Percentiles rank a stretch among this genome's conserved stretches.
phyloP scores from a whole-genome alignment of 2,113 vertebrate species.

The Cochlearius cochlearius region DNA sequence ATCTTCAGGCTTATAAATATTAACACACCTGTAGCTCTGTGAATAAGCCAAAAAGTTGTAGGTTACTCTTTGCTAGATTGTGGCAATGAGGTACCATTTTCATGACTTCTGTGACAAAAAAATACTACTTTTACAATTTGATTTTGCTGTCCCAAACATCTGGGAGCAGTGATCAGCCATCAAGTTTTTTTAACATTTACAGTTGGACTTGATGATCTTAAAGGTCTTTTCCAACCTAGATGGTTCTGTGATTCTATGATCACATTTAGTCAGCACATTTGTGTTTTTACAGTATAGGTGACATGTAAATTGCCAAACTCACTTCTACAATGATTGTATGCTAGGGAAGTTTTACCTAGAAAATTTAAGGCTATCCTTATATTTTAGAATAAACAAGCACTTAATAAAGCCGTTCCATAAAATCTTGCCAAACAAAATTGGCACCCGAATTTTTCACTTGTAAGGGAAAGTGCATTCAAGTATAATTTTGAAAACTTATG shows the following conservation, averaged over 20 bases:
- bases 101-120: not conserved
- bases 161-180: not conserved
- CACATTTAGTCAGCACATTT: not conserved
- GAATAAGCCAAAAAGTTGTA: not conserved
- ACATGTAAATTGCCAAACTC: not conserved
- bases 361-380: not conserved
- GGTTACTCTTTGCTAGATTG: not conserved
- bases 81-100: not conserved
- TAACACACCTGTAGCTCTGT: not conserved
- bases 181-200: not conserved
- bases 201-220: not conserved
- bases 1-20: not conserved
- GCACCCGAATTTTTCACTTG: not conserved
- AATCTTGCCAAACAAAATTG: not conserved
- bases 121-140: not conserved
- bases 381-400: not conserved
- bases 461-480: not conserved
- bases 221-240: not conserved
- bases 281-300: not conserved
- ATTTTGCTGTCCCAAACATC: not conserved
- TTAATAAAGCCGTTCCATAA: not conserved
- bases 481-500: not conserved
- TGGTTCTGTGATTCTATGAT: not conserved
- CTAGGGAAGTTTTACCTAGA: not conserved
- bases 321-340: not conserved